Evolutionary conservation across 1,140 invertebrate species (phyloP).

Genomic region (Drosophila bipectinata): DNA sequence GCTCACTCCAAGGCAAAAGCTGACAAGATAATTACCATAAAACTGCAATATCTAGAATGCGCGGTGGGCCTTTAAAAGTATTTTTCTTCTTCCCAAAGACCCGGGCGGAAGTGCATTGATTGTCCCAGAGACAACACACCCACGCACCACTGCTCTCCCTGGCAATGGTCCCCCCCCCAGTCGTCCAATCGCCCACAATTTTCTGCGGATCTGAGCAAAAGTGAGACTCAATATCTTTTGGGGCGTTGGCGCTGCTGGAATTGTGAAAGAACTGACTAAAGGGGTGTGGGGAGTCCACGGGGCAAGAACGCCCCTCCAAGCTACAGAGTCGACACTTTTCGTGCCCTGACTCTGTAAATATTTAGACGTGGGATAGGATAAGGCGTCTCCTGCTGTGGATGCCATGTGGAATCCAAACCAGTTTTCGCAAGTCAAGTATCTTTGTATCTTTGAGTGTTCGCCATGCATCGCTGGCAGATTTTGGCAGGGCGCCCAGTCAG

Average conservation of each 20-base stretch:
- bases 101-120: slow-evolving; percentile 74
- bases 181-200: not conserved
- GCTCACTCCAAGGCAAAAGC: slow-evolving; percentile 43
- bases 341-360: not conserved
- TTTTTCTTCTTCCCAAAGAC: slow-evolving; percentile 13
- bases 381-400: slow-evolving; percentile 25
- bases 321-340: slow-evolving; percentile 29
- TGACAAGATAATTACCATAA: slow-evolving; percentile 65
- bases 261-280: slow-evolving; percentile 11
- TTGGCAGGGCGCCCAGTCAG: slow-evolving; percentile 71
- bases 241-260: slow-evolving; percentile 55
- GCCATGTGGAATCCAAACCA: slow-evolving; percentile 24
- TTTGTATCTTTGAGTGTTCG: slow-evolving; percentile 25
- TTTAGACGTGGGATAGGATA: slow-evolving; percentile 11
- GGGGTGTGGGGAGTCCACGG: slow-evolving; percentile 8
- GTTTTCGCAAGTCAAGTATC: slow-evolving; percentile 20
- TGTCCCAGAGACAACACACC: slow-evolving; percentile 61
- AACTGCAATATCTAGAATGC: slow-evolving; percentile 28
- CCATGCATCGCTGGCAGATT: slow-evolving; percentile 44
- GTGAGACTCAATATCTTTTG: slow-evolving; percentile 35
- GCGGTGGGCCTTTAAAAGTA: slow-evolving; percentile 8
- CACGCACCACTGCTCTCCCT: slow-evolving; percentile 31
- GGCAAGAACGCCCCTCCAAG: slow-evolving; percentile 25
- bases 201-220: slow-evolving; percentile 26
- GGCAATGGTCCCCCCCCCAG: slow-evolving; percentile 2